Evolutionary conservation across 2,888 invertebrate species (phyloP), one percentile per base, ranked within the genome.

Genomic region (Conops quadrifasciatus): DNA sequence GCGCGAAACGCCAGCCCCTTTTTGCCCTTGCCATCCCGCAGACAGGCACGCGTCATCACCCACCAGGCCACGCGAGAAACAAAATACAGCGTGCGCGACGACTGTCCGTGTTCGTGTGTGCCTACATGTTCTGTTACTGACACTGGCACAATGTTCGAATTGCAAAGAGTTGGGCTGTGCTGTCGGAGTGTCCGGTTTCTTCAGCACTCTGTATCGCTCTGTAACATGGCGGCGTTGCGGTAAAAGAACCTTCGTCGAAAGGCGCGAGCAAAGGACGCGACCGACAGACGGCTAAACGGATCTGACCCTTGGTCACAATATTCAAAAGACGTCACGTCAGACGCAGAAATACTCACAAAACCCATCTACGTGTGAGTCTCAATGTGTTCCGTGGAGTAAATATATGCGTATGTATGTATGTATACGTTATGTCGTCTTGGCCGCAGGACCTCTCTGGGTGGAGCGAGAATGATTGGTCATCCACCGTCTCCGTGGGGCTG

Each of bases 111-210:
- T 26, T 36, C 58, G 45, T 70, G 62, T 72, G 75, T 75, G 80
- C n/a, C n/a, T n/a, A n/a, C n/a, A n/a, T n/a, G n/a, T 81, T 81
- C 81, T 82, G 82, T 80, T 80, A 80, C 78, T 81, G 81, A 83
- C 83, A 83, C 81, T 13, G 11, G 9, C 21, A 81, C 80, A 83
- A 82, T 80, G 82, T 82, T 80, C 82, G 80, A 80, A 79, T 77
- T 81, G 81, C 80, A 80, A 79, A 82, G 83, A 82, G 82, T 81
- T 82, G 80, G 79, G 79, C 78, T 78, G 78, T 78, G 80, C 78
- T n/a, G n/a, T 80, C 82, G 80, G 82, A 78, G 80, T 78, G 80
- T 80, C 69, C 65, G 64, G 72, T 70, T 71, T 70, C 70, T 72
- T 69, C 62, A 72, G 56, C 49, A 15, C n/a, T 15, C 49, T n/a